phyloP scores from a whole-genome alignment of 2,113 vertebrate genomes.

The Zonotrichia leucophrys region DNA sequence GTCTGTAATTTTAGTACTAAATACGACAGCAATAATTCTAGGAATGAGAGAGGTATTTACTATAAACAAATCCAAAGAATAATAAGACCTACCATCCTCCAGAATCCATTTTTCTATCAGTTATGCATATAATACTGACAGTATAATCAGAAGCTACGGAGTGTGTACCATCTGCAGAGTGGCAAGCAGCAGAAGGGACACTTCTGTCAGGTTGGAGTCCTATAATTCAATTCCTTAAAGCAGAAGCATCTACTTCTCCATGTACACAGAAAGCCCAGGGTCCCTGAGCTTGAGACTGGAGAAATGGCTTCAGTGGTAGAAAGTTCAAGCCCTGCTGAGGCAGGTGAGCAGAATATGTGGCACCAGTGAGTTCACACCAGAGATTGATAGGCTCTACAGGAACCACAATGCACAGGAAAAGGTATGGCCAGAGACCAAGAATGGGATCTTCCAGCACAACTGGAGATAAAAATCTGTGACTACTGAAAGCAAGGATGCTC shows the following conservation, averaged over 20 bases:
- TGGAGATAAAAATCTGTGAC: neutral
- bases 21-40: conserved; percentile 7
- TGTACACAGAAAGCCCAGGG: neutral
- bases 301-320: neutral
- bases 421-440: neutral
- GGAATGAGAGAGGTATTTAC: neutral
- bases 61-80: conserved; percentile 4
- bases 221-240: neutral
- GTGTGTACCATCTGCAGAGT: neutral
- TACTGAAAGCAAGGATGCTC: neutral
- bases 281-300: neutral
- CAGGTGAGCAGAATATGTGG: neutral
- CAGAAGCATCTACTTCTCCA: neutral
- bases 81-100: neutral
- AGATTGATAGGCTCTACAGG: neutral
- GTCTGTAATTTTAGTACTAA: neutral
- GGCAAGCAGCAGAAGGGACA: neutral
- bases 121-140: neutral
- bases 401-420: neutral
- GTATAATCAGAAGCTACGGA: neutral
- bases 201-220: neutral
- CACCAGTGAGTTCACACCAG: neutral
- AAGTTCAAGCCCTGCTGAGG: neutral
- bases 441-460: neutral
- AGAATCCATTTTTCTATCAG: neutral